These are phyloP conservation scores for Macrosoma leucophasiata DNA, from an alignment of 2,888 invertebrate genomes.

Conservation along the genomic window DNA sequence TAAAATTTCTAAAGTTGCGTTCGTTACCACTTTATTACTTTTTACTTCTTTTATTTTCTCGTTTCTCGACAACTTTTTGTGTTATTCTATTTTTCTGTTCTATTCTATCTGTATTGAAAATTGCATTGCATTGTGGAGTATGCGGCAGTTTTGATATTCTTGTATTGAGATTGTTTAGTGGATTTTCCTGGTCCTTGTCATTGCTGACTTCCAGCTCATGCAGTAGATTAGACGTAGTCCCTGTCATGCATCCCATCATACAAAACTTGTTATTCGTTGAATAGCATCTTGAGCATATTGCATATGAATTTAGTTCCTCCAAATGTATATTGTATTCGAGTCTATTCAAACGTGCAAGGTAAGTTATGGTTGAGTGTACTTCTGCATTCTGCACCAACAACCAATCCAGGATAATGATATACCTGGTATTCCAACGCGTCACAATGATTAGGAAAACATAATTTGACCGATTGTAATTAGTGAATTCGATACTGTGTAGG, in stretches of 20 bases:
- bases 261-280: conserved; percentile 32
- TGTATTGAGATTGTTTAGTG: conserved; percentile 49
- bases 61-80: conserved; percentile 28
- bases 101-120: conserved; percentile 59
- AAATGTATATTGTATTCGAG: too few species aligned
- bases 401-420: too few species aligned
- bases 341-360: too few species aligned
- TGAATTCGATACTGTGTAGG: too few species aligned
- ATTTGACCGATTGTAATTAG: too few species aligned
- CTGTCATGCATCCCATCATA: conserved; percentile 57
- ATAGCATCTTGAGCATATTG: conserved; percentile 26
- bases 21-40: conserved; percentile 44
- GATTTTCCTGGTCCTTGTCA: conserved; percentile 40
- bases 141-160: conserved; percentile 60
- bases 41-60: conserved; percentile 40
- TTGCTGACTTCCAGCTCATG: conserved; percentile 43
- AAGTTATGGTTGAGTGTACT: conserved; percentile 21
- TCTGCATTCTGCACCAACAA: conserved; percentile 15
- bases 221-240: conserved; percentile 56
- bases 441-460: too few species aligned
- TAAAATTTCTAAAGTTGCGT: conserved; percentile 63
- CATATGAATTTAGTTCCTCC: conserved; percentile 12
- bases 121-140: conserved; percentile 72
- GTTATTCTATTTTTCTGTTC: conserved; percentile 42
- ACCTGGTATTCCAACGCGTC: too few species aligned